A percentile compares a stretch with the other conserved stretches of the same genome.
Evolutionary conservation across 1,140 invertebrate species (phyloP).

Genomic region (Drosophila pandora): DNA sequence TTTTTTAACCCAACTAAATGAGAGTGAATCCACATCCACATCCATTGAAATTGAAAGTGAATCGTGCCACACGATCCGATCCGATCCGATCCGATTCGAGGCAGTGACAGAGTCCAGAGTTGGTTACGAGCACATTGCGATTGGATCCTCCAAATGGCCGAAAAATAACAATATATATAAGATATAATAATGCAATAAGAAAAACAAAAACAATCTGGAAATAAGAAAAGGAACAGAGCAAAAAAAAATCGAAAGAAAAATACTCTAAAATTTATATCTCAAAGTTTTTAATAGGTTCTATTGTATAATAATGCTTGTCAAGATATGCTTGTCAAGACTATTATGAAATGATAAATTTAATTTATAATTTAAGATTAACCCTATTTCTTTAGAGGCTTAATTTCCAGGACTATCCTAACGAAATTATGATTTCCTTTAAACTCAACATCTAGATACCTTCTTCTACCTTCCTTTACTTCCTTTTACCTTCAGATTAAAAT

Average conservation of each 20-base stretch:
- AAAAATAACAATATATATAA: constrained; percentile 45
- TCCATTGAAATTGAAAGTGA: constrained; percentile 80
- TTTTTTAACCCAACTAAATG: constrained; percentile 31
- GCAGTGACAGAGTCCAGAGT: constrained; percentile 22
- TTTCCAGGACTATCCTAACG: too few species aligned
- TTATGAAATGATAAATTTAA: too few species aligned
- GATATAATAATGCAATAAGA: constrained; percentile 58
- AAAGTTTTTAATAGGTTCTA: too few species aligned
- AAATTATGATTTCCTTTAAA: not conserved
- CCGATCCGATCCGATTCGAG: constrained; percentile 40
- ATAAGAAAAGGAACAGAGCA: not conserved
- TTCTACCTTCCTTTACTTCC: not conserved
- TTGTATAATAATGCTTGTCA: too few species aligned
- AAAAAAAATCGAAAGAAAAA: constrained; percentile 7
- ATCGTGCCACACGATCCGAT: constrained; percentile 79
- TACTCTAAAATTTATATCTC: not conserved
- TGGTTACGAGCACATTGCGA: constrained; percentile 39
- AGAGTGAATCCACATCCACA: constrained; percentile 46
- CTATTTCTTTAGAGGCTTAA: not conserved
- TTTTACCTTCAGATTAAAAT: not conserved
- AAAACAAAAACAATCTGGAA: constrained; percentile 22
- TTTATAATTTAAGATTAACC: too few species aligned
- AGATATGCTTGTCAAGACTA: too few species aligned
- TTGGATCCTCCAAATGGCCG: constrained; percentile 66
- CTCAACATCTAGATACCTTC: not conserved